Conservation (phyloP, 2,113 vertebrate species). For the Conger conger region DNA sequence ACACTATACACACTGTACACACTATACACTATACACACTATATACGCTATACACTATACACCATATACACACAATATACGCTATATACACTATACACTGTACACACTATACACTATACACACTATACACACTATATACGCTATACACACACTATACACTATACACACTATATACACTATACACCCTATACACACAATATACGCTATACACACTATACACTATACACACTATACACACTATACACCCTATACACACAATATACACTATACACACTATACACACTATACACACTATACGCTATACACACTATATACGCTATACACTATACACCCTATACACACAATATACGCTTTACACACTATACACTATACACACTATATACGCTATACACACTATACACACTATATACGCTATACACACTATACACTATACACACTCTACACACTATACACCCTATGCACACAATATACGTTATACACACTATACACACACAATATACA, state of each 20-base stretch:
- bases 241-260: neutral
- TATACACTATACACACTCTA: neutral
- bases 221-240: neutral
- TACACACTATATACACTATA: neutral
- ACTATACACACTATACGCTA: neutral
- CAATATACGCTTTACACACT: neutral
- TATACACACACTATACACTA: neutral
- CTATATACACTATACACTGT: neutral
- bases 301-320: neutral
- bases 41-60: neutral
- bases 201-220: too few species aligned
- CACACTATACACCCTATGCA: neutral
- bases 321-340: neutral
- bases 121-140: neutral
- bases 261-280: neutral
- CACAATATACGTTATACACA: neutral
- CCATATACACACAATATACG: neutral
- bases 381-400: neutral
- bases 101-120: neutral
- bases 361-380: neutral
- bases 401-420: neutral
- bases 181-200: neutral
- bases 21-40: neutral
- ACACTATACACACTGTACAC: neutral
- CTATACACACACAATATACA: neutral